phyloP scores from a whole-genome alignment of 2,113 vertebrate genomes.

The Psophia crepitans region DNA sequence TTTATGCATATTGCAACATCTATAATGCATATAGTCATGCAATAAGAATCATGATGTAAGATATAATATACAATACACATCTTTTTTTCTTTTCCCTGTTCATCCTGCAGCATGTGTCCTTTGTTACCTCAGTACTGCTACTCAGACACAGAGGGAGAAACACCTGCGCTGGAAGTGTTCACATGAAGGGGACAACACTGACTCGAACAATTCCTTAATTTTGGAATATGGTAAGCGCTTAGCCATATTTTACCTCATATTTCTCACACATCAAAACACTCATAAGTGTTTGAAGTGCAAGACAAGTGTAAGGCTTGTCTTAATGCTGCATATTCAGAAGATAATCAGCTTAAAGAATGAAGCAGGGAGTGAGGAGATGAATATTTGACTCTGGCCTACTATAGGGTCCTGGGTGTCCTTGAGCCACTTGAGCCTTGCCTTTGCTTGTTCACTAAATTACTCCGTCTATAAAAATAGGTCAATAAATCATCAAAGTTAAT shows the following conservation, averaged over 20 bases:
- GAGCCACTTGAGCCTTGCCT: neutral
- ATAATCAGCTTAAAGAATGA: neutral
- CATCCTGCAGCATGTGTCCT: neutral
- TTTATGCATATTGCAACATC: neutral
- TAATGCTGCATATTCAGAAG: neutral
- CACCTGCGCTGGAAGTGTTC: neutral
- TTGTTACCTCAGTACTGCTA: neutral
- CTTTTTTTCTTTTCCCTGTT: neutral
- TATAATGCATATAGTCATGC: neutral
- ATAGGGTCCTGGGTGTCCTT: neutral
- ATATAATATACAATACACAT: neutral
- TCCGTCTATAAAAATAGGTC: neutral
- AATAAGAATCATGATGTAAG: neutral
- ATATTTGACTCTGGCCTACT: neutral
- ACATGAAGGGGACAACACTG: rapidly evolving
- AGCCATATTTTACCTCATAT: neutral
- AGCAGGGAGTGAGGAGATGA: rapidly evolving
- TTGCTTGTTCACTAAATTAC: neutral
- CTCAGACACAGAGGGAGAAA: neutral
- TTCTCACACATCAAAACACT: neutral
- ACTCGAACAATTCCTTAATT: neutral
- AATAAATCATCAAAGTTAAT: slow-evolving; percentile 33
- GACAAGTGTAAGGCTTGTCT: neutral
- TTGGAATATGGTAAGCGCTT: neutral
- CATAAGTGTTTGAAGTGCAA: neutral